Conservation (phyloP, 2,113 vertebrate genomes). For the Nothoprocta perdicaria region DNA sequence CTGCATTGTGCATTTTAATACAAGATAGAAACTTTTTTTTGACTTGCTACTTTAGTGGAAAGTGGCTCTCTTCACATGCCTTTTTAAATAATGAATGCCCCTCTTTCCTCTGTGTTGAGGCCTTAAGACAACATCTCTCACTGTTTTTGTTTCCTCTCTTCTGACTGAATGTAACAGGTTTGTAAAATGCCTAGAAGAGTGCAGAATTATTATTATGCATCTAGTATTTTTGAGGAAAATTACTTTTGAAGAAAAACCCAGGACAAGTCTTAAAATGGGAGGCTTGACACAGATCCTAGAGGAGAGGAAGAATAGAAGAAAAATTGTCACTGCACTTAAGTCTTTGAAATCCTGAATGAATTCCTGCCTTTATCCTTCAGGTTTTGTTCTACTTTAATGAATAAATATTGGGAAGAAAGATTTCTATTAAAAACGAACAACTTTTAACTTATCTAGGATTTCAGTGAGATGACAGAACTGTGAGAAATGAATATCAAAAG, state of each 20-base stretch:
- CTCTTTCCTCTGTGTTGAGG: not conserved
- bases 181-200: not conserved
- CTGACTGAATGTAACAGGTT: not conserved
- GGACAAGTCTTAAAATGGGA: not conserved
- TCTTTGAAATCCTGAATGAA: not conserved
- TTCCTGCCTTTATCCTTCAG: not conserved
- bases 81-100: not conserved
- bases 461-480: not conserved
- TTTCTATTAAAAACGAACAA: not conserved
- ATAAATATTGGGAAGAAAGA: not conserved
- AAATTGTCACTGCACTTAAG: not conserved
- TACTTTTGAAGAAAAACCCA: not conserved
- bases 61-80: not conserved
- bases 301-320: not conserved
- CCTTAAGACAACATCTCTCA: not conserved
- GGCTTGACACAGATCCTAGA: not conserved
- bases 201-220: not conserved
- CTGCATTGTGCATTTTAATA: not conserved
- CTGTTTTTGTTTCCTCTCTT: not conserved
- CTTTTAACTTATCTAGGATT: conserved; percentile 7
- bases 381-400: not conserved
- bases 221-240: not conserved
- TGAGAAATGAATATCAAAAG: conserved; percentile 8
- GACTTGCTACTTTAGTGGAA: not conserved
- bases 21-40: not conserved